Evolutionary conservation across 2,888 invertebrate species (phyloP).

Genomic region (Drosophila histrio): DNA sequence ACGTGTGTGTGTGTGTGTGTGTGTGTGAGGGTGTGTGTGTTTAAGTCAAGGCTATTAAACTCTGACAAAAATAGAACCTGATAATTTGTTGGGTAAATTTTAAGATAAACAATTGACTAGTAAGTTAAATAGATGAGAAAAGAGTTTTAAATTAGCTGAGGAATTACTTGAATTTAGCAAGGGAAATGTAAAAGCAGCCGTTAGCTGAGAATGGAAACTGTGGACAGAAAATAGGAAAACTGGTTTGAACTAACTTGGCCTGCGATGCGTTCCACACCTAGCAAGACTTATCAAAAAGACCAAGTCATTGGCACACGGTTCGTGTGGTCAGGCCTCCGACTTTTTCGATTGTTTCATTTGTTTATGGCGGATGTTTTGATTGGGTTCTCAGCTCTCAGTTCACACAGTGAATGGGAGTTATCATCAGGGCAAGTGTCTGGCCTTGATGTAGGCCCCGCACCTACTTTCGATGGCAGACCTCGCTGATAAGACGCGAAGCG

Average conservation of each 20-base stretch:
- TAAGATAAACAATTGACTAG: too few relatives aligned
- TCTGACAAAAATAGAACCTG: neutral
- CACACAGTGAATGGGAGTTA: constrained; percentile 11
- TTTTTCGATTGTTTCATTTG: constrained; percentile 33
- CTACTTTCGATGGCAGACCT: constrained; percentile 23
- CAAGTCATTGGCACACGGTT: constrained; percentile 50
- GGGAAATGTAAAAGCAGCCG: too few relatives aligned
- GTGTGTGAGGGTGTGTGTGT: neutral
- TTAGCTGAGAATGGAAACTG: neutral
- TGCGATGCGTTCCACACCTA: constrained; percentile 2
- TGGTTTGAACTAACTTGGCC: neutral
- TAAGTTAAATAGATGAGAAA: neutral
- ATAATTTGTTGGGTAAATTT: too few relatives aligned
- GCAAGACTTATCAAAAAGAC: constrained; percentile 9
- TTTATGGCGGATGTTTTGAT: constrained; percentile 64
- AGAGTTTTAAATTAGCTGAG: neutral
- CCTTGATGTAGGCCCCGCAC: constrained; percentile 40
- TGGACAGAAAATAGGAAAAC: neutral
- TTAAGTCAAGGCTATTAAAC: neutral
- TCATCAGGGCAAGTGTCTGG: constrained; percentile 37
- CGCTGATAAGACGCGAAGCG: constrained; percentile 36
- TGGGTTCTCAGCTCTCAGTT: neutral
- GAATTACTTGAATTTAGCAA: neutral
- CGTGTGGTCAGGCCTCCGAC: constrained; percentile 64
- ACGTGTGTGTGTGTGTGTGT: constrained; percentile 19